Evolutionary conservation across 2,113 vertebrate species (phyloP).

Genomic region (Oenanthe melanoleuca): DNA sequence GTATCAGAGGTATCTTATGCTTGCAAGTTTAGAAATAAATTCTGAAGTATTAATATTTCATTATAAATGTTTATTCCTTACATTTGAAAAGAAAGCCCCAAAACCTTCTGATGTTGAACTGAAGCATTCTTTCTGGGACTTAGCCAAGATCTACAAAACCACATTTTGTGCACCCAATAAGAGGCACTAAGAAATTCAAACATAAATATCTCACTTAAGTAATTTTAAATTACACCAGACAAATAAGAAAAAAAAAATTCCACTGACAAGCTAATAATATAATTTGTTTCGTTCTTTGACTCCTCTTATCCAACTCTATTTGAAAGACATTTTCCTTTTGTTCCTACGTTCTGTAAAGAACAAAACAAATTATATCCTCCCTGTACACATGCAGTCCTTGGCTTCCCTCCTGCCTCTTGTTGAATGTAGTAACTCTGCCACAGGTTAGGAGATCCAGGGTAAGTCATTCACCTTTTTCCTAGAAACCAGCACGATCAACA

Average conservation of each 20-base stretch:
- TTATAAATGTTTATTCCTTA: background rate
- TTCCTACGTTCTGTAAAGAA: background rate
- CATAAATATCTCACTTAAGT: background rate
- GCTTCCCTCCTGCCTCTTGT: background rate
- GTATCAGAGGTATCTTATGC: background rate
- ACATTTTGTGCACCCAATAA: background rate
- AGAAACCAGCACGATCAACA: background rate
- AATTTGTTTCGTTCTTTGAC: background rate
- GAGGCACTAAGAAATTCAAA: background rate
- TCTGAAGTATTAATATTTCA: background rate
- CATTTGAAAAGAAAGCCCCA: background rate
- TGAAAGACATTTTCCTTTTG: background rate
- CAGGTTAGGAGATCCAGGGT: background rate
- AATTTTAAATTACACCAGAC: background rate
- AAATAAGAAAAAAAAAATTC: background rate
- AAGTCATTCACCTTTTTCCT: background rate
- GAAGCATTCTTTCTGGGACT: background rate
- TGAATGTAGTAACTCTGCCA: background rate
- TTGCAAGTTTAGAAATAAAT: background rate
- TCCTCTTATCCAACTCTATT: background rate
- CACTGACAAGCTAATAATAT: background rate
- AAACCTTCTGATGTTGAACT: background rate
- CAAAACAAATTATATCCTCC: background rate
- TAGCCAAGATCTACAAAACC: background rate
- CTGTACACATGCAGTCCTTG: background rate